Evolutionary conservation across 2,888 invertebrate species (phyloP), one percentile per base, ranked within the genome.

Genomic region (Caenorhabditis sp.): DNA sequence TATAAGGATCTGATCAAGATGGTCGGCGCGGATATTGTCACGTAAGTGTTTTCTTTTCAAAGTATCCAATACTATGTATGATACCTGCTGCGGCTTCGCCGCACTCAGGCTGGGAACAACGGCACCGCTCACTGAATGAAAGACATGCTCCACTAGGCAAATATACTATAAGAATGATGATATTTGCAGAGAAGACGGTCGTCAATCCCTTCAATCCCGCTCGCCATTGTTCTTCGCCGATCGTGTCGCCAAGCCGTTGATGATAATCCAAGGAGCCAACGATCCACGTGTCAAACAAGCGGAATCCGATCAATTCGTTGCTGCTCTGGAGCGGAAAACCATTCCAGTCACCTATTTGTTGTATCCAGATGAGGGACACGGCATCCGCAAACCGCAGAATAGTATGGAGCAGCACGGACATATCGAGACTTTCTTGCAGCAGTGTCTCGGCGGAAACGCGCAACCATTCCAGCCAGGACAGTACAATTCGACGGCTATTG

Each of bases 251-350:
- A 88, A 88, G 35, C 91, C 91, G 15, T 74, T 91, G 26, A 84
- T 91, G 81, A 89, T 91, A 40, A 88, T 91, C 44, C 91, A 91
- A 80, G 91, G 91, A 22, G 86, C 90, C 56, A 91, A 91, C 74
- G 91, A 91, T 80, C 90, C 90, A 13, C 86, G 90, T 32, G 91
- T 91, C 61, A 87, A 87, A 62, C 89, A 91, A 64, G 72, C 86
- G 20, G 91, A 91, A 74, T 89, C 90, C 3, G 90, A 91, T 65
- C 91, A 90, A 74, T 90, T 91, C 72, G 90, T 91, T 22, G 80
- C 80, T 15, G 90, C 88, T 18, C 80, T 91, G 11, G 87, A 91
- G 77, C 85, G 85, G 74, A 89, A 88, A 67, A 83, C 82, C 68
- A 91, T 90, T 50, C 91, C 91, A 6, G 90, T 91, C 22, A 90